Evolutionary conservation across 2,113 vertebrate species (phyloP).

Genomic region (Desmodus rotundus): DNA sequence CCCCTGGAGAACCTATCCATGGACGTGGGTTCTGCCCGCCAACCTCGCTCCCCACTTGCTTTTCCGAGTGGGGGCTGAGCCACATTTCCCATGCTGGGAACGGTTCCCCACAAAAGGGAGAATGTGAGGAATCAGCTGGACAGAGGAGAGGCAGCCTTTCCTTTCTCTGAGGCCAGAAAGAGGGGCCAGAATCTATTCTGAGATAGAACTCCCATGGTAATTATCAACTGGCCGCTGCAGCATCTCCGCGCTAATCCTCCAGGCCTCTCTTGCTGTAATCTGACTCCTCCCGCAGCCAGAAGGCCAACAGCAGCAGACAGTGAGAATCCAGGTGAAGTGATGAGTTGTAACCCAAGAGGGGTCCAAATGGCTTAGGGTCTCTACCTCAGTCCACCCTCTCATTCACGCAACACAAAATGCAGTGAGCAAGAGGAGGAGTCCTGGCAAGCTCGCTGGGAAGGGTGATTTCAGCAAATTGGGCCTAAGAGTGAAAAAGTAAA

Average conservation of each 20-base stretch:
- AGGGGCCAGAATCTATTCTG: background rate
- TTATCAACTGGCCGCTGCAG: background rate
- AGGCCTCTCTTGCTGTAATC: slow-evolving; percentile 31
- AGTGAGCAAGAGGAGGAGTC: background rate
- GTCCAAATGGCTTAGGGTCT: slow-evolving; percentile 28
- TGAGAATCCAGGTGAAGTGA: slow-evolving; percentile 41
- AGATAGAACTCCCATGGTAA: slow-evolving; percentile 16
- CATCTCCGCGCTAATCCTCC: background rate
- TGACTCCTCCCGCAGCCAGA: background rate
- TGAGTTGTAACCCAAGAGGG: slow-evolving; percentile 23
- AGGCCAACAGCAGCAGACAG: slow-evolving; percentile 35
- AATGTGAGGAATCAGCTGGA: background rate
- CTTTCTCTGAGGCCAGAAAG: slow-evolving; percentile 1
- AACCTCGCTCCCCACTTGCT: no score
- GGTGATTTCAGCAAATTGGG: background rate
- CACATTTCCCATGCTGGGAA: no score
- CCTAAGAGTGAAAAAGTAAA: background rate
- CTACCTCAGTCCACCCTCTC: background rate
- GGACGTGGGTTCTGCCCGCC: no score
- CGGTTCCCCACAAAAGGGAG: no score
- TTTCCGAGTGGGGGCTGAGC: no score
- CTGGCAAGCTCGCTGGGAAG: background rate
- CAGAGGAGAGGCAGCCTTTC: background rate
- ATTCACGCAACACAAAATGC: background rate
- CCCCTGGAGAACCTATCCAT: no score